phyloP scores from a whole-genome alignment of 2,888 invertebrate genomes.

The Uropetala carovei region DNA sequence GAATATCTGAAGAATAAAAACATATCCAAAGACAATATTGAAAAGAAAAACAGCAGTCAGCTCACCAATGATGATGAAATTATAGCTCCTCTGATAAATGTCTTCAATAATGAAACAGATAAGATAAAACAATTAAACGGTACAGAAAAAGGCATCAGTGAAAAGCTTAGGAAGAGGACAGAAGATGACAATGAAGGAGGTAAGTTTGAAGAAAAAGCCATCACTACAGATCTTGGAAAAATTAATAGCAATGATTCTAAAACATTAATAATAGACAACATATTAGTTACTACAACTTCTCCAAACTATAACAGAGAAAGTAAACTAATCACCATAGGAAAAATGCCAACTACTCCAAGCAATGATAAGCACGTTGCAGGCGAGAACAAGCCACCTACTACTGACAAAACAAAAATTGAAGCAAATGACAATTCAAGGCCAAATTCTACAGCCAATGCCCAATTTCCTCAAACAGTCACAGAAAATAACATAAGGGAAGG shows the following conservation, averaged over 20 bases:
- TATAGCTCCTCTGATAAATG: background rate
- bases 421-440: background rate
- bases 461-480: too few species aligned
- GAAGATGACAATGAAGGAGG: background rate
- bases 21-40: background rate
- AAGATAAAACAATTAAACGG: background rate
- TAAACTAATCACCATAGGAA: background rate
- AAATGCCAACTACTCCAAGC: background rate
- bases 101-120: background rate
- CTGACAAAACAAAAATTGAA: background rate
- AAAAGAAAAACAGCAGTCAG: background rate
- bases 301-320: background rate
- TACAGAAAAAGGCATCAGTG: background rate
- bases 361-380: background rate
- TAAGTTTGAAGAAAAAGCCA: background rate
- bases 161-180: background rate
- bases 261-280: background rate
- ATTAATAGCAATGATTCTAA: background rate
- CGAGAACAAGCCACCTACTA: background rate
- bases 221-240: background rate
- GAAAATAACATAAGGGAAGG: background rate
- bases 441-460: background rate
- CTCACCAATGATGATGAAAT: background rate
- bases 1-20: slow-evolving; percentile 25
- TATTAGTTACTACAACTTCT: background rate